Percentiles rank a stretch among this genome's conserved stretches.
Conservation (phyloP, 2,113 vertebrate species). For the Myotis yumanensis region DNA sequence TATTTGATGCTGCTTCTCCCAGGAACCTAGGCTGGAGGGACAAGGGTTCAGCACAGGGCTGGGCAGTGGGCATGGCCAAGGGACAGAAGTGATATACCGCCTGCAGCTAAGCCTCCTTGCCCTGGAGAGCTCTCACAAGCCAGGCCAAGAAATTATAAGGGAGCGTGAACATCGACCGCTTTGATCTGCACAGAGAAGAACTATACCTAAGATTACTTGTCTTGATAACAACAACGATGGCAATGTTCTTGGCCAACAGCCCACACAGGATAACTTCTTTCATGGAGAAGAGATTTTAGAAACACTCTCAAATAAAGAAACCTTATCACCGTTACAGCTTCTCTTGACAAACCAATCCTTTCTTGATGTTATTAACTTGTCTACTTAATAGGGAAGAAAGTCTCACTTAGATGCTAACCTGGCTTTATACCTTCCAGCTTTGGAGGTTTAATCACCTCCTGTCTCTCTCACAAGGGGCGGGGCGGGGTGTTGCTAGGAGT, state of each 20-base stretch:
- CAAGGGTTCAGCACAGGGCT: neutral
- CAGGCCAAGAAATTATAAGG: neutral
- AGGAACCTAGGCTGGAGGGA: too few species aligned
- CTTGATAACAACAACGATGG: neutral
- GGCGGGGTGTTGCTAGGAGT: too few species aligned
- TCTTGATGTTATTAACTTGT: neutral
- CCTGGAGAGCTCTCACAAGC: neutral
- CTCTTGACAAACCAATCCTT: neutral
- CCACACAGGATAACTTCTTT: neutral
- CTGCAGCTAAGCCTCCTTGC: neutral
- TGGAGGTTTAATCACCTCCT: neutral
- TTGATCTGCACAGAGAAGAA: neutral
- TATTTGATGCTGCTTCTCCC: neutral
- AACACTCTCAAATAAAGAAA: neutral
- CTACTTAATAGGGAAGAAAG: neutral
- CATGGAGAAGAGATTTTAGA: neutral
- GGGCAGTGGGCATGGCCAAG: neutral
- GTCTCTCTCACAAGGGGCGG: neutral
- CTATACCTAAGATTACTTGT: neutral
- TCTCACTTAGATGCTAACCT: neutral
- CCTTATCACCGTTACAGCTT: neutral
- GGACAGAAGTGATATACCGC: neutral
- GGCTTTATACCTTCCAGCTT: neutral
- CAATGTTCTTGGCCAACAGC: conserved; percentile 5
- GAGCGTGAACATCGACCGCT: neutral